phyloP scores from a whole-genome alignment of 2,113 vertebrate species.

The Ceyx melanurus region DNA sequence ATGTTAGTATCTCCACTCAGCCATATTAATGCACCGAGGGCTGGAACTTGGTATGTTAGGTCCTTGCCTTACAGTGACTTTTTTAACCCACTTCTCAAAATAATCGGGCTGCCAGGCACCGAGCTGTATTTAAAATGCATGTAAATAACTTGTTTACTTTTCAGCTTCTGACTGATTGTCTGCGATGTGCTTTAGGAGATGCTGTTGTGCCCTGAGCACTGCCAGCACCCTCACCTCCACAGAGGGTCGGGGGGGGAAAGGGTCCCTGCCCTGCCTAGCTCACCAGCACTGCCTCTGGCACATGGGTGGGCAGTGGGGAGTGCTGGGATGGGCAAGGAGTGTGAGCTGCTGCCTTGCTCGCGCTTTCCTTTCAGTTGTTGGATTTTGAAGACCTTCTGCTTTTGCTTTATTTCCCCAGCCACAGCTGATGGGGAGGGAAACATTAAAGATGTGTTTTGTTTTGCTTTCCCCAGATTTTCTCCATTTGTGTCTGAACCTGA shows the following conservation, averaged over 20 bases:
- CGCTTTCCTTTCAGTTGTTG: not conserved
- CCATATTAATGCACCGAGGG: constrained; percentile 74
- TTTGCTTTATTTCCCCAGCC: not conserved
- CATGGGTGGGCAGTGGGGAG: too few species aligned
- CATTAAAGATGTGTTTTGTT: not conserved
- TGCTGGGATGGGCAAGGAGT: not conserved
- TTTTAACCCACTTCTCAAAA: constrained; percentile 71
- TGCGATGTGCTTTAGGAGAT: not conserved
- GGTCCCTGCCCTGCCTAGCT: not conserved
- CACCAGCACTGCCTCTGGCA: not conserved
- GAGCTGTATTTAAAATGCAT: constrained; percentile 12
- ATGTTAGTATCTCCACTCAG: constrained; percentile 76
- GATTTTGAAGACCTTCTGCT: not conserved
- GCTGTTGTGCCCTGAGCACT: accelerated
- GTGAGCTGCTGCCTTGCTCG: not conserved
- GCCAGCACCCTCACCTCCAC: not conserved
- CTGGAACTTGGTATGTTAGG: constrained; percentile 69
- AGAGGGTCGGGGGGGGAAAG: not conserved
- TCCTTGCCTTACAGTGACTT: constrained; percentile 68
- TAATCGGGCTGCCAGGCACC: not conserved
- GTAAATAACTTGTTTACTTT: constrained; percentile 23
- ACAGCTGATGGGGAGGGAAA: not conserved
- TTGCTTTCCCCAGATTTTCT: constrained; percentile 9
- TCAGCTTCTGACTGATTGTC: not conserved
- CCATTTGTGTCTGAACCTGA: not conserved